A percentile compares a stretch with the other conserved stretches of the same genome.
phyloP scores from a whole-genome alignment of 2,113 vertebrate species.

The Oriolus oriolus region DNA sequence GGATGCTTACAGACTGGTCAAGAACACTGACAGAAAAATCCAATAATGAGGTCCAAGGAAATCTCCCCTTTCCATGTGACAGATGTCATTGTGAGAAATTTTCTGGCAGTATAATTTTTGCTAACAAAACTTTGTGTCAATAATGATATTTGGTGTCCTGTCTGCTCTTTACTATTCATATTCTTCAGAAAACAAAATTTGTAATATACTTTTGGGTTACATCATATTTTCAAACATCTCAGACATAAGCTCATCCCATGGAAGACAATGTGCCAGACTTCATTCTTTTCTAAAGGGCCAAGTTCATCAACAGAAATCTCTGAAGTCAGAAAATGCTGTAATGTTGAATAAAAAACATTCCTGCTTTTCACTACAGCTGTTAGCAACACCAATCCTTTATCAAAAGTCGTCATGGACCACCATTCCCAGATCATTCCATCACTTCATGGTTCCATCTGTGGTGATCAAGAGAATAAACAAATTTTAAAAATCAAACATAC shows the following conservation, averaged over 20 bases:
- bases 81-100: not conserved
- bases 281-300: not conserved
- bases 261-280: not conserved
- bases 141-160: not conserved
- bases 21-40: not conserved
- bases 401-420: not conserved
- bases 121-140: not conserved
- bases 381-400: not conserved
- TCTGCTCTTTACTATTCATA: not conserved
- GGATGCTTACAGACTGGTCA: not conserved
- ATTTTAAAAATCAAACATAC: not conserved
- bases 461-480: not conserved
- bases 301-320: not conserved
- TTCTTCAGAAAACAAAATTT: not conserved
- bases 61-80: not conserved
- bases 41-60: not conserved
- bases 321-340: not conserved
- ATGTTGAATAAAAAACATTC: not conserved
- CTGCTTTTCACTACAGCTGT: not conserved
- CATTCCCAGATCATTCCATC: not conserved
- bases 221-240: not conserved
- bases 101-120: not conserved
- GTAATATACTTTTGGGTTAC: not conserved
- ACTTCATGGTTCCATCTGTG: not conserved
- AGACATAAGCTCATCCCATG: not conserved